A percentile compares a stretch with the other conserved stretches of the same genome.
These are phyloP conservation scores for Amiota mariae DNA, from an alignment of 2,888 invertebrate genomes.

Conservation along the genomic window DNA sequence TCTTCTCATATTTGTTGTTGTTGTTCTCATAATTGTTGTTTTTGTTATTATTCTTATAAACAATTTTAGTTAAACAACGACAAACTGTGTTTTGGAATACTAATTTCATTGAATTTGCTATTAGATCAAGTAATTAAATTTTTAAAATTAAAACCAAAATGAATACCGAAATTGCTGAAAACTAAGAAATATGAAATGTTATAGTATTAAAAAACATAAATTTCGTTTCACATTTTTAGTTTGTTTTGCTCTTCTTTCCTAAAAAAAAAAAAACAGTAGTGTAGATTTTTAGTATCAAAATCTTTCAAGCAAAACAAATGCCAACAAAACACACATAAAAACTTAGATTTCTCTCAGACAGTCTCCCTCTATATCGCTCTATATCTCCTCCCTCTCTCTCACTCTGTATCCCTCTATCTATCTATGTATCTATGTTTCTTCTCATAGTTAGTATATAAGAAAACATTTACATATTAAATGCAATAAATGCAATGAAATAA, in stretches of 20 bases:
- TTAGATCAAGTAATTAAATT: not conserved
- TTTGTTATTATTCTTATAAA: not conserved
- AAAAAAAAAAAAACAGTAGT: too few species aligned
- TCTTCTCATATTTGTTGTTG: not conserved
- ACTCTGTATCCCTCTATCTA: not conserved
- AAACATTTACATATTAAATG: too few species aligned
- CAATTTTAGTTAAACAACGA: too few species aligned
- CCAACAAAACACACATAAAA: not conserved
- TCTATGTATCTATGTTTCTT: not conserved
- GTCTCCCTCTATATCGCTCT: not conserved
- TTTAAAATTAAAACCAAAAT: not conserved
- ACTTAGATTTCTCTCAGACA: not conserved
- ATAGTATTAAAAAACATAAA: too few species aligned
- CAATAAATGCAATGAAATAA: slow-evolving; percentile 1
- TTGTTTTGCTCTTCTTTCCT: too few species aligned
- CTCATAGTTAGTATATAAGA: too few species aligned
- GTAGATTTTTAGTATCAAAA: too few species aligned
- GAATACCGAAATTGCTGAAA: too few species aligned
- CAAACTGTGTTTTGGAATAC: too few species aligned
- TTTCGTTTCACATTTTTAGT: too few species aligned
- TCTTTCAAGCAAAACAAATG: not conserved
- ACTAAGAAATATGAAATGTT: too few species aligned
- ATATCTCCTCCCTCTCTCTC: not conserved
- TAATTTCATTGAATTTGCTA: too few species aligned
- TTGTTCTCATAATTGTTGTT: not conserved